Percentiles rank a stretch among this genome's conserved stretches.
phyloP scores from a whole-genome alignment of 2,113 vertebrate species.

The Podarcis muralis region DNA sequence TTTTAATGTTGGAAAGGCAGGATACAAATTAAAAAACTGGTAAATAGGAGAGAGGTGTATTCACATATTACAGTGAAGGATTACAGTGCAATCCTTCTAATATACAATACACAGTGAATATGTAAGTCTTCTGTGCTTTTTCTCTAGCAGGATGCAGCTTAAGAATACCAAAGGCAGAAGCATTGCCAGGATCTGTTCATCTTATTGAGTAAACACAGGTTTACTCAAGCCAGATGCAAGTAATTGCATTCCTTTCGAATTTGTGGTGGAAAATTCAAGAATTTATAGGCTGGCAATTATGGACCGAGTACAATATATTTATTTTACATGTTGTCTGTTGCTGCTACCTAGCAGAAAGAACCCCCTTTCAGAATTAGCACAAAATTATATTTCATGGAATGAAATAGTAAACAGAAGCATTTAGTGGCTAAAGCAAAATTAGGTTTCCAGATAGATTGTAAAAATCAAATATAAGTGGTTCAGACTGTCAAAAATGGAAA shows the following conservation, averaged over 20 bases:
- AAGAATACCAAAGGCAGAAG: constrained; percentile 53
- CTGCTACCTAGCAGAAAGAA: constrained; percentile 38
- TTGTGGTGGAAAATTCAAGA: constrained; percentile 59
- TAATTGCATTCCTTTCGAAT: constrained; percentile 32
- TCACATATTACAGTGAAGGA: neutral
- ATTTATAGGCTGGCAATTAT: constrained; percentile 50
- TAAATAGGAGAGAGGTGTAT: neutral
- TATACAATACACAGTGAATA: neutral
- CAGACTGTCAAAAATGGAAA: constrained; percentile 12
- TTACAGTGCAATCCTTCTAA: neutral
- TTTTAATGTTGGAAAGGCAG: constrained; percentile 8
- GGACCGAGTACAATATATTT: constrained; percentile 51
- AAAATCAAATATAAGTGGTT: constrained; percentile 46
- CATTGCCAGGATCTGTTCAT: constrained; percentile 56
- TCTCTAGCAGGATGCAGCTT: neutral
- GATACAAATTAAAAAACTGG: neutral
- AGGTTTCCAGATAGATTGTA: constrained; percentile 28
- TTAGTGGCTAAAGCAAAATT: constrained; percentile 23
- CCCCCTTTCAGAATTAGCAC: constrained; percentile 22
- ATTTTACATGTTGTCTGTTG: constrained; percentile 26
- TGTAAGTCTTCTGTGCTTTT: neutral
- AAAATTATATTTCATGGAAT: constrained; percentile 37
- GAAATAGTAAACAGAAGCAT: constrained; percentile 22
- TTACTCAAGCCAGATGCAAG: constrained; percentile 62
- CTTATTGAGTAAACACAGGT: constrained; percentile 68